These are phyloP conservation scores for Wiebesia pumilae DNA, from an alignment of 1,140 invertebrate species.

Conservation along the genomic window DNA sequence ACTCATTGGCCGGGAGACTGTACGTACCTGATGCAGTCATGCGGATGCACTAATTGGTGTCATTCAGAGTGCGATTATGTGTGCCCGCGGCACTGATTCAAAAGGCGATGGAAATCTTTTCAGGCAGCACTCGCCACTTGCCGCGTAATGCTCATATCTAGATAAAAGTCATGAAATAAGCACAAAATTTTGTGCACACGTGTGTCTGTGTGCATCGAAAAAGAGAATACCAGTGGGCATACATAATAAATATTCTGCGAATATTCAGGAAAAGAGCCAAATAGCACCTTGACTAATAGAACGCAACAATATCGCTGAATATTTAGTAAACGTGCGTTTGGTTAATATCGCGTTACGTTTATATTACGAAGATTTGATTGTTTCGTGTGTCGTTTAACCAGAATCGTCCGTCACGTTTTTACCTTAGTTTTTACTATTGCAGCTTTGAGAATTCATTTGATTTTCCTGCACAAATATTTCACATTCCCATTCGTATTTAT, in stretches of 20 bases:
- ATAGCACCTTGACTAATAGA: not conserved
- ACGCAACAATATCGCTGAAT: not conserved
- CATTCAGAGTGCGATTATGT: slow-evolving; percentile 68
- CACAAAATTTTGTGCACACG: not conserved
- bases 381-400: too few relatives aligned
- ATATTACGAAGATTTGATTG: too few relatives aligned
- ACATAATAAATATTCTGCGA: not conserved
- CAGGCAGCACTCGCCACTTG: slow-evolving; percentile 61
- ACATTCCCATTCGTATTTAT: too few relatives aligned
- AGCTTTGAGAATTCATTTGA: too few relatives aligned
- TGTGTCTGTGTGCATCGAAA: not conserved
- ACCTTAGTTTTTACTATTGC: too few relatives aligned
- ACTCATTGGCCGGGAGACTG: not conserved
- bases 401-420: too few relatives aligned
- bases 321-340: not conserved
- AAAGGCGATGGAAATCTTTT: slow-evolving; percentile 66
- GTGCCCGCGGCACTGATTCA: slow-evolving; percentile 62
- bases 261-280: not conserved
- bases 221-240: not conserved
- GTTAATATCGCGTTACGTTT: too few relatives aligned
- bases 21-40: slow-evolving; percentile 27
- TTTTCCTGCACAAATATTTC: too few relatives aligned
- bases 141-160: slow-evolving; percentile 56
- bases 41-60: slow-evolving; percentile 70
- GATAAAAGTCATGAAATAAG: slow-evolving; percentile 26